Evolutionary conservation across 2,888 invertebrate genomes (phyloP), one percentile per base, ranked within the genome.

Genomic region (Baccha elongata): DNA sequence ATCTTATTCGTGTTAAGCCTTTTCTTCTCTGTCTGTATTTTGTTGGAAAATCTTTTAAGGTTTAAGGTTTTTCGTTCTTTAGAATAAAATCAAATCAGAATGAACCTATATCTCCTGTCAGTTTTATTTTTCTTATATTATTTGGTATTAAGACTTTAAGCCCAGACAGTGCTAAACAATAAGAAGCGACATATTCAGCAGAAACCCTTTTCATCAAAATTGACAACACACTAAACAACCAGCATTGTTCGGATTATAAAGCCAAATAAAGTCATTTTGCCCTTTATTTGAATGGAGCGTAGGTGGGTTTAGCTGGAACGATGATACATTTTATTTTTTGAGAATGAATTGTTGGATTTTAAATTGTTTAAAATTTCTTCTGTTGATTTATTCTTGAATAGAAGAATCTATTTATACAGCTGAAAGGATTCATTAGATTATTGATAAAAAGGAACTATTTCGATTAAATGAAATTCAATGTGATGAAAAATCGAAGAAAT

Each of bases 131-230:
- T n/a, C n/a, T n/a, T n/a, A n/a, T n/a, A n/a, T n/a, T n/a, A n/a
- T 26, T 32, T 32, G 29, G 29, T 32, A 32, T 48, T 6, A 15
- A 52, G 17, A 52, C 29, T 13, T 29, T 11, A 52, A 37, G 15
- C n/a, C 4, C 19, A 35, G 35, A 53, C 35, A 35, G 21, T 19
- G 23, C 23, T 32, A 32, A 7, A 23, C n/a, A 48, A 48, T 23
- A 1, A 48, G 13, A 46, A 46, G 21, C 23, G n/a, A 7, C 23
- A 23, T 48, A 48, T 17, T 48, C 23, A 46, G 21, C 13, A 40
- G 10, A 40, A 58, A 35, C 58, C 58, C 40, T 37, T 58, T 58
- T 58, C 40, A 58, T 48, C 48, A 13, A 13, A 48, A 40, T 58
- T 58, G 40, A 37, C 55, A 55, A 26, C 5, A 37, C 11, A 40